phyloP scores from a whole-genome alignment of 2,888 invertebrate species.

The Rhopalosiphum nymphaeae region DNA sequence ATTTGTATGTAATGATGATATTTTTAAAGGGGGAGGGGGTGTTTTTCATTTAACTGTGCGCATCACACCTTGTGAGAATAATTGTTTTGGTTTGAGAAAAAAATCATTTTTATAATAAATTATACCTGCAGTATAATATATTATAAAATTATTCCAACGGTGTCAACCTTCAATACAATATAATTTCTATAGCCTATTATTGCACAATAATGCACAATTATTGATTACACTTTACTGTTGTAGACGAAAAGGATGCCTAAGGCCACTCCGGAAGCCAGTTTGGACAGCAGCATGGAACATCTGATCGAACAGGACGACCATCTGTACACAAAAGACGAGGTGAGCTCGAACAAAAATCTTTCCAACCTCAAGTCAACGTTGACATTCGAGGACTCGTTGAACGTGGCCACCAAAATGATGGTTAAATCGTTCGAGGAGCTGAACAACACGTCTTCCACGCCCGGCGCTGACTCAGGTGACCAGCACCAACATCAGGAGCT shows the following conservation, averaged over 20 bases:
- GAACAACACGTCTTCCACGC: constrained; percentile 48
- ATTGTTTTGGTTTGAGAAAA: too few species aligned
- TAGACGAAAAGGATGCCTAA: constrained; percentile 42
- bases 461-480: background rate
- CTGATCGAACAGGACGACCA: constrained; percentile 64
- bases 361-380: constrained; percentile 68
- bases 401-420: constrained; percentile 57
- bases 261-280: constrained; percentile 61
- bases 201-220: background rate
- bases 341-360: constrained; percentile 66
- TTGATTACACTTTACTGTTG: background rate
- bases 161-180: background rate
- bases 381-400: constrained; percentile 67
- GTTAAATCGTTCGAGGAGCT: constrained; percentile 56
- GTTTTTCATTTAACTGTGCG: too few species aligned
- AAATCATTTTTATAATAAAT: background rate
- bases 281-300: constrained; percentile 66
- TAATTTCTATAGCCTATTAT: background rate
- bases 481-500: background rate
- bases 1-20: too few species aligned
- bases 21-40: too few species aligned
- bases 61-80: too few species aligned
- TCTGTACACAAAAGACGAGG: constrained; percentile 54
- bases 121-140: background rate
- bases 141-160: background rate